Evolutionary conservation across 2,797 vertebrate genomes (phyloP).

Genomic region (Ciconia nigra): DNA sequence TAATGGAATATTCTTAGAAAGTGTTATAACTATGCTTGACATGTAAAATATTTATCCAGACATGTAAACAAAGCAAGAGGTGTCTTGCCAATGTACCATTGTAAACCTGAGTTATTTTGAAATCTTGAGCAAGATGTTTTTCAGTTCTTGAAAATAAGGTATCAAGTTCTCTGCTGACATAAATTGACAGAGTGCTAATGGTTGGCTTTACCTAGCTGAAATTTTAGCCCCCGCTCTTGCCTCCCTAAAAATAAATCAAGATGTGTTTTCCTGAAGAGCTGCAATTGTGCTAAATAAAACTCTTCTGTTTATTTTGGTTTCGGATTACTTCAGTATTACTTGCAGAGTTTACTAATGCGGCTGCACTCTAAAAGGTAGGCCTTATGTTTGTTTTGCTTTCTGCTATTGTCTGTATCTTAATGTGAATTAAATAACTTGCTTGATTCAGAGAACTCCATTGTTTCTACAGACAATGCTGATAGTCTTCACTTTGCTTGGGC

Average conservation of each 20-base stretch:
- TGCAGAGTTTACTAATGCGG: neutral
- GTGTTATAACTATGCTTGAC: neutral
- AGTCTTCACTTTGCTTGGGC: neutral
- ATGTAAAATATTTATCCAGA: slow-evolving; percentile 1
- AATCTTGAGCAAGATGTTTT: neutral
- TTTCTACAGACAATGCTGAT: fast-evolving
- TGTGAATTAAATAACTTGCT: neutral
- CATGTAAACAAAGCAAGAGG: neutral
- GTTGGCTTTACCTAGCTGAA: neutral
- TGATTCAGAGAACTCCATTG: fast-evolving
- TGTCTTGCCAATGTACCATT: neutral
- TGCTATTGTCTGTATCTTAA: neutral
- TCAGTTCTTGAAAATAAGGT: slow-evolving; percentile 7
- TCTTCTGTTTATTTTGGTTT: neutral
- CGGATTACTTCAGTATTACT: neutral
- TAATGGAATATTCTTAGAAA: slow-evolving; percentile 55
- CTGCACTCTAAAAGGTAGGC: neutral
- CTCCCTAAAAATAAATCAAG: slow-evolving; percentile 15
- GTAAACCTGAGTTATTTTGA: neutral
- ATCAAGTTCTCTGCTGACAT: neutral
- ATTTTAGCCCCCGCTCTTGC: neutral
- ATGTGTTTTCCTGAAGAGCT: neutral
- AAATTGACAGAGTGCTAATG: neutral
- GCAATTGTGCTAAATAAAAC: slow-evolving; percentile 15
- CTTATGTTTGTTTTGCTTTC: neutral